These are phyloP conservation scores for Megaptera novaeangliae DNA, from an alignment of 2,113 vertebrate genomes.

Conservation along the genomic window DNA sequence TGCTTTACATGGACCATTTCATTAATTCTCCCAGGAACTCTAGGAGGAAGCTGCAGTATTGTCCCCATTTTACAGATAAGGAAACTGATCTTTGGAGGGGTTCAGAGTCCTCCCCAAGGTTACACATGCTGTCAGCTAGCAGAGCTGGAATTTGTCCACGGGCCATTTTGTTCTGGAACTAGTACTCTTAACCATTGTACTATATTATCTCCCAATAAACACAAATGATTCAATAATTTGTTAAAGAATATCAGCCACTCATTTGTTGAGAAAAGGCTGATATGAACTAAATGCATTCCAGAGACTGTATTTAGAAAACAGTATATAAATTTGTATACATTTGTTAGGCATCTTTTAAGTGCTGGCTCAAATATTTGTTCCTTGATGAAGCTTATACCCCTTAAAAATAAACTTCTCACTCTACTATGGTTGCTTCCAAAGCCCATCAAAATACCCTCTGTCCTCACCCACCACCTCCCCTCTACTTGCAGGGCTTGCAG, in stretches of 20 bases:
- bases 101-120: background rate
- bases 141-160: background rate
- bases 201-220: background rate
- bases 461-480: accelerated
- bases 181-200: background rate
- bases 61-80: background rate
- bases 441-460: background rate
- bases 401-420: background rate
- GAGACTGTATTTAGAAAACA: background rate
- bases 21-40: background rate
- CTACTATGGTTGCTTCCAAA: background rate
- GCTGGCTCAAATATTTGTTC: background rate
- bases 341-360: background rate
- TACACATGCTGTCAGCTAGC: background rate
- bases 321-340: background rate
- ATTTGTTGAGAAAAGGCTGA: background rate
- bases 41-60: background rate
- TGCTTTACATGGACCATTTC: background rate
- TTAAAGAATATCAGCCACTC: background rate
- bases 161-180: background rate
- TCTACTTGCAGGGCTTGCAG: too few relatives aligned
- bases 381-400: background rate
- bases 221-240: background rate
- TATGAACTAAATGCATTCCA: background rate
- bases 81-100: background rate